Percentiles rank a stretch among this genome's conserved stretches.
These are phyloP conservation scores for Drosophila tsacasi DNA, from an alignment of 1,140 invertebrate genomes.

Conservation along the genomic window DNA sequence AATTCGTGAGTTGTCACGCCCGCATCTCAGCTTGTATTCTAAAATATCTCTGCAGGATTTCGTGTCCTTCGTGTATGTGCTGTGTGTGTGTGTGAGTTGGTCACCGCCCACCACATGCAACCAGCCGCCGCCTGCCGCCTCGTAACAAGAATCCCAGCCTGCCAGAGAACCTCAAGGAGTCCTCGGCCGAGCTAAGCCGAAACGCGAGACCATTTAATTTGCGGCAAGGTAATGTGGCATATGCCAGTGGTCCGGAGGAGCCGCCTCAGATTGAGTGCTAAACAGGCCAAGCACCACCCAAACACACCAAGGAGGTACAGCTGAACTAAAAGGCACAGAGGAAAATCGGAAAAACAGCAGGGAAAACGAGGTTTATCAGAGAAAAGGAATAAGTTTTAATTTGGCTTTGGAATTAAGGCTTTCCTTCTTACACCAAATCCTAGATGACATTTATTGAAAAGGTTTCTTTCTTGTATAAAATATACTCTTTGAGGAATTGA, in stretches of 20 bases:
- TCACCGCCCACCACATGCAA: constrained; percentile 49
- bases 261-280: constrained; percentile 77
- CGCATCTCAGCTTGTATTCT: constrained; percentile 4
- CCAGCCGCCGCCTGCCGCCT: constrained; percentile 42
- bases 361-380: not conserved
- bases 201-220: constrained; percentile 81
- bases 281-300: constrained; percentile 51
- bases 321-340: constrained; percentile 10
- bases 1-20: constrained; percentile 27
- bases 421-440: no score
- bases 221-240: constrained; percentile 81
- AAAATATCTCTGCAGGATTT: constrained; percentile 27
- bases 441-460: not conserved
- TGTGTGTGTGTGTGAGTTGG: constrained; percentile 34
- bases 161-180: constrained; percentile 11
- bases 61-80: constrained; percentile 10
- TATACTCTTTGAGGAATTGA: not conserved
- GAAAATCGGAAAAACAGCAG: not conserved
- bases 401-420: rapidly evolving
- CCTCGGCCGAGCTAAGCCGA: constrained; percentile 18
- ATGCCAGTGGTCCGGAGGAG: constrained; percentile 46
- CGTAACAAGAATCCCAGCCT: constrained; percentile 56
- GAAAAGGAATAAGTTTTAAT: not conserved
- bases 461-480: not conserved
- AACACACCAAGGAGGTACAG: not conserved